Evolutionary conservation across 2,888 invertebrate genomes (phyloP).

Genomic region (Callinectes sapidus): DNA sequence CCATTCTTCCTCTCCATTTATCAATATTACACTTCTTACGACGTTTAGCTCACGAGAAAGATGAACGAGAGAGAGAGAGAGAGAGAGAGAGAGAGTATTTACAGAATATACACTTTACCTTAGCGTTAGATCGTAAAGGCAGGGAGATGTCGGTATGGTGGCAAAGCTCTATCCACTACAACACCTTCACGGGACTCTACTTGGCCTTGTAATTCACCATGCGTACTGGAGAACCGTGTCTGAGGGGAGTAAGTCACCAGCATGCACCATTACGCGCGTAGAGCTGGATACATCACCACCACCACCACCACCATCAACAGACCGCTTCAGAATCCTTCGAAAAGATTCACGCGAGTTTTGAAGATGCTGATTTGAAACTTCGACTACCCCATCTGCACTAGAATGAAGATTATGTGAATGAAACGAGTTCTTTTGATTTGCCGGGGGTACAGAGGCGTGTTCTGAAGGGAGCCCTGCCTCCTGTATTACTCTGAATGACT

Average conservation of each 20-base stretch:
- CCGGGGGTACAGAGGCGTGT: not conserved
- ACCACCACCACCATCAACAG: not conserved
- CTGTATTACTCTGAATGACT: not conserved
- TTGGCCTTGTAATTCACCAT: not conserved
- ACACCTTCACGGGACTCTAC: not conserved
- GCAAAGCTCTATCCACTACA: not conserved
- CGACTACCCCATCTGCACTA: not conserved
- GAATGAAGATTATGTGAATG: not conserved
- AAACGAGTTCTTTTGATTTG: not conserved
- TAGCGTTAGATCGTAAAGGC: no score
- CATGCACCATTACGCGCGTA: not conserved
- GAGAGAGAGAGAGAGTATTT: no score
- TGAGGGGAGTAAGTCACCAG: not conserved
- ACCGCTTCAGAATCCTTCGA: not conserved
- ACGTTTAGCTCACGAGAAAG: no score
- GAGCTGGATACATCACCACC: not conserved
- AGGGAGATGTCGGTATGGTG: not conserved
- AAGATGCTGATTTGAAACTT: not conserved
- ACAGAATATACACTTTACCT: no score
- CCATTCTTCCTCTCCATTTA: no score
- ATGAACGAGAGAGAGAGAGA: no score
- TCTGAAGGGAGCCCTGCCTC: not conserved
- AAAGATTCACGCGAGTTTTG: not conserved
- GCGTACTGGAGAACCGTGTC: not conserved
- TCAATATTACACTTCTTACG: no score